Conservation (phyloP, 2,888 invertebrate species). For the Drosophila barbarae region DNA sequence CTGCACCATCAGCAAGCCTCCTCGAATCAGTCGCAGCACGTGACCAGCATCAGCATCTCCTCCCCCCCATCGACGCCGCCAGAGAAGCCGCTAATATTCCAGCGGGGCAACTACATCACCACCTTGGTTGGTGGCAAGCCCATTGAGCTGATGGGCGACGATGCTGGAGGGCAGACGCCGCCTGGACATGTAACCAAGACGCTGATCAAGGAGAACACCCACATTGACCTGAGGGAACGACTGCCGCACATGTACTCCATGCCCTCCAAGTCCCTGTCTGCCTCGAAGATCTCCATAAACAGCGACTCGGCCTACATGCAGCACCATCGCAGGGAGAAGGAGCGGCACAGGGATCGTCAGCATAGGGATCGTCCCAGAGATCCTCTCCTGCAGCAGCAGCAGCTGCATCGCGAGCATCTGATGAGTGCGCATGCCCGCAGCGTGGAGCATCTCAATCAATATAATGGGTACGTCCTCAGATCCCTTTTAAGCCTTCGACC, state of each 20-base stretch:
- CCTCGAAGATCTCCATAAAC: slow-evolving; percentile 79
- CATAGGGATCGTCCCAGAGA: slow-evolving; percentile 56
- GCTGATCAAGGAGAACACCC: slow-evolving; percentile 77
- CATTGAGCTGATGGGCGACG: slow-evolving; percentile 75
- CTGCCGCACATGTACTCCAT: slow-evolving; percentile 61
- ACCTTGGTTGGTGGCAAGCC: slow-evolving; percentile 83
- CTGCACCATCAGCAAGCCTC: slow-evolving; percentile 26
- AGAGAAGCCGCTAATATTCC: slow-evolving; percentile 85
- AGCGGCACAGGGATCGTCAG: slow-evolving; percentile 71
- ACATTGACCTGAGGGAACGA: slow-evolving; percentile 67
- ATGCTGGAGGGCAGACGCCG: slow-evolving; percentile 30
- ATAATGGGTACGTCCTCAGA: slow-evolving; percentile 69
- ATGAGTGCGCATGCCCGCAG: slow-evolving; percentile 76
- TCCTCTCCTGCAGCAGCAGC: slow-evolving; percentile 64
- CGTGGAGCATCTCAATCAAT: slow-evolving; percentile 78
- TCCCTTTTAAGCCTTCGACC: background rate
- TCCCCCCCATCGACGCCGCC: slow-evolving; percentile 82
- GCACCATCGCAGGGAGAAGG: slow-evolving; percentile 73
- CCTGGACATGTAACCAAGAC: slow-evolving; percentile 77
- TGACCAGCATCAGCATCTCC: slow-evolving; percentile 86
- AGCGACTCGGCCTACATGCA: slow-evolving; percentile 76
- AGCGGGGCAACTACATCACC: slow-evolving; percentile 89
- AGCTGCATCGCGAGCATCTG: slow-evolving; percentile 63
- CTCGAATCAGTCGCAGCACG: slow-evolving; percentile 79
- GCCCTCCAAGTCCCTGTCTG: slow-evolving; percentile 76